Percentiles rank a stretch among this genome's conserved stretches.
Conservation (phyloP, 2,797 vertebrate genomes). For the Anabacerthia variegaticeps region DNA sequence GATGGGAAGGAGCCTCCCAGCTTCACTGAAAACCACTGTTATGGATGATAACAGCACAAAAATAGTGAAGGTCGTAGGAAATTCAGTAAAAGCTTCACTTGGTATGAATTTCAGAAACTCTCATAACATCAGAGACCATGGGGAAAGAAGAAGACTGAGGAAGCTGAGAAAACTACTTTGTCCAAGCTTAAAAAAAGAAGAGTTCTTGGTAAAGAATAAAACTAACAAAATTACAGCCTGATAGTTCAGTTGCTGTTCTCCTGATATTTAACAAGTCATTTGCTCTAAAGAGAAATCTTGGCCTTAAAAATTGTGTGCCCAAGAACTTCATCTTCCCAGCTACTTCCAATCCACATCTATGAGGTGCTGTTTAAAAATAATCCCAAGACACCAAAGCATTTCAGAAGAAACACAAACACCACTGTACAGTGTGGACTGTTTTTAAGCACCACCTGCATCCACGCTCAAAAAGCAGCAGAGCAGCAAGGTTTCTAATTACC, state of each 20-base stretch:
- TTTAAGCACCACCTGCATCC: not conserved
- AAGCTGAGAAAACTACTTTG: not conserved
- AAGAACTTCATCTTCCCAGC: not conserved
- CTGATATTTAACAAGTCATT: not conserved
- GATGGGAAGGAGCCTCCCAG: not conserved
- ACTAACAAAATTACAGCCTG: not conserved
- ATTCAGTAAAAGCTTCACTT: not conserved
- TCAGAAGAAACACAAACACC: not conserved
- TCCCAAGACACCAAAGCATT: not conserved
- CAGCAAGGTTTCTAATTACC: not conserved
- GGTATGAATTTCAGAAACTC: not conserved
- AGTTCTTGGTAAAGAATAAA: not conserved
- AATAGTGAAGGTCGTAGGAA: not conserved
- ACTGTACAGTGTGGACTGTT: not conserved
- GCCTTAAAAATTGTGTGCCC: not conserved
- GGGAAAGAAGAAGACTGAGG: not conserved
- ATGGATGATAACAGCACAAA: accelerated
- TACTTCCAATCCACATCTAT: not conserved
- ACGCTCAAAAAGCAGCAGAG: not conserved
- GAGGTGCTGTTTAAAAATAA: not conserved
- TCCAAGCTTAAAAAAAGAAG: not conserved
- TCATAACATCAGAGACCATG: not conserved
- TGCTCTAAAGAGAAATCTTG: not conserved
- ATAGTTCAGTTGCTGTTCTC: not conserved
- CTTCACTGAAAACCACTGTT: not conserved